Percentiles rank a stretch among this genome's conserved stretches.
These are phyloP conservation scores for Drosophila lowei DNA, from an alignment of 1,140 invertebrate species.

Conservation along the genomic window DNA sequence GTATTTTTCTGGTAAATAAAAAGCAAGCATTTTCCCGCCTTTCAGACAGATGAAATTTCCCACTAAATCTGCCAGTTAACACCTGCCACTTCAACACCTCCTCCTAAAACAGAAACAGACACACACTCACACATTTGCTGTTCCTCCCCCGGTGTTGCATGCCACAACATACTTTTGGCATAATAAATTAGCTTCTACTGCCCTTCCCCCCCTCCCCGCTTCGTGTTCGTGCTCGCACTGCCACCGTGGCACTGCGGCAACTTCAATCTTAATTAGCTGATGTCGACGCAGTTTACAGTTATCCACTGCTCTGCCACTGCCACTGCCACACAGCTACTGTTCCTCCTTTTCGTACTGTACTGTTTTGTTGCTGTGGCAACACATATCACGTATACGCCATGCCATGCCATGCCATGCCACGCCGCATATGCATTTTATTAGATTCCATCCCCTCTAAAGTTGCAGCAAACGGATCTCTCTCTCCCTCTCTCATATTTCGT, in stretches of 20 bases:
- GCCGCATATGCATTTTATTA: conserved; percentile 51
- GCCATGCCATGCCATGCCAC: background rate
- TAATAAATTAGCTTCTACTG: conserved; percentile 69
- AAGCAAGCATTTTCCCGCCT: background rate
- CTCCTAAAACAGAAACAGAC: conserved; percentile 1
- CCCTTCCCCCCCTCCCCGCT: conserved; percentile 18
- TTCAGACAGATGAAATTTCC: conserved; percentile 17
- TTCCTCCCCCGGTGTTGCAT: too few species aligned
- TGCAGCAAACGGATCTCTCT: background rate
- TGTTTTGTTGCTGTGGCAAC: conserved; percentile 24
- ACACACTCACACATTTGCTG: too few species aligned
- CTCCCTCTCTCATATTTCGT: background rate
- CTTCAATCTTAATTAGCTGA: conserved; percentile 79
- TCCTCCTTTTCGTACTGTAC: too few species aligned
- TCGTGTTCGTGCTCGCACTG: conserved; percentile 8
- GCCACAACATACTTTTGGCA: conserved; percentile 65
- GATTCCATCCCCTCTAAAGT: background rate
- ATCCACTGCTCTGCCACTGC: conserved; percentile 31
- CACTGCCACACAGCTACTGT: background rate
- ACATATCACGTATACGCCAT: conserved; percentile 52
- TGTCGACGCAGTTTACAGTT: conserved; percentile 72
- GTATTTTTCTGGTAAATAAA: conserved; percentile 2
- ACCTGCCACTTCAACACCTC: conserved; percentile 65
- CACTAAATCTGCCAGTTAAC: conserved; percentile 57
- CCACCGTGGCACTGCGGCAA: conserved; percentile 58